Base-by-base conservation (phyloP, 2,113 vertebrate species). In the Lanius ludovicianus region DNA sequence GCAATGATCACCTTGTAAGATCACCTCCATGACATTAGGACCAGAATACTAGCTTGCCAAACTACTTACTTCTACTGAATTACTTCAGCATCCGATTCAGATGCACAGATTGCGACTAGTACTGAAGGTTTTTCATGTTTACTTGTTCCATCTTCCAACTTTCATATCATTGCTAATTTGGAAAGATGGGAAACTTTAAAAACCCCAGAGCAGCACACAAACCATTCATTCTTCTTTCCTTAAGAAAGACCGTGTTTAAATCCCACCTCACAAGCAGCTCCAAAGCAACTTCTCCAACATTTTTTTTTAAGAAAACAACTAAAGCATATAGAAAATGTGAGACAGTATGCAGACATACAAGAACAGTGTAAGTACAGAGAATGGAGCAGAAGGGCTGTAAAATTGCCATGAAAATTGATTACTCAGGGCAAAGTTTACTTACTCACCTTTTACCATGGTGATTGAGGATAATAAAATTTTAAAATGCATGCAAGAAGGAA, bases 401-500 rank as follows among this genome's bases (percentile, higher is more conserved):
- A 96, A 88, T 52, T 93, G 68, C 87, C 87, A 86, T 86, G 67
- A 84, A 93, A 97, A 93, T 53, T 81, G 88, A 95, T 90, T 88
- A 93, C 69, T 56, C 49, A 0, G 0, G 69, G 83, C 76, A 46
- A 92, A 92, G 85, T 84, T 90, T 92, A 93, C 79, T 93, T 84
- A 87, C 60, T 70, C 68, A 90, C 90, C 82, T 93, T 93, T 88
- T 83, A 94, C 64, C 85, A 87, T 42, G 41, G 73, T 82, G 80
- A 94, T 13, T 68, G 92, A 88, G 60, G 20, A 96, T 46, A 91
- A 88, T 75, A 93, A 84, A 90, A 84, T 50, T 80, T 92, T 77
- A 12, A 95, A 92, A 89, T 14, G 64, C 59, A 59, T 68, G 56
- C 88, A 94, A 95, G 95, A 96, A 94, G 17, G 30, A 92, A 92